phyloP scores from a whole-genome alignment of 2,888 invertebrate genomes.

The Hydropsyche betteni region DNA sequence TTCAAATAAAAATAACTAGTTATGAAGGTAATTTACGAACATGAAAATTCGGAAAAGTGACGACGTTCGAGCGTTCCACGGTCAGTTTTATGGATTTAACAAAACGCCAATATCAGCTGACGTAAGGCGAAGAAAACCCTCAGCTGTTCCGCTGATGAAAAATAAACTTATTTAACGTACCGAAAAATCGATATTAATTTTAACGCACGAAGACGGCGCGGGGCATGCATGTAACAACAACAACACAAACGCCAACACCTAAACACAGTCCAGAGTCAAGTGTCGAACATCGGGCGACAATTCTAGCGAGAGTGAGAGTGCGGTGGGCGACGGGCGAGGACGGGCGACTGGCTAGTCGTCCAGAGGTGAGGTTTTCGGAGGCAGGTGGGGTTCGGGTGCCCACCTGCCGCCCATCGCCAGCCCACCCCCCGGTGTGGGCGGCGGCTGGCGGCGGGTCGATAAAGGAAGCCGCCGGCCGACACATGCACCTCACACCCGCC shows the following conservation, averaged over 20 bases:
- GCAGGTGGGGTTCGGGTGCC: conserved; percentile 43
- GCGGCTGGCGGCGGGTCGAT: conserved; percentile 61
- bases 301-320: neutral
- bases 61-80: no score
- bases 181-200: no score
- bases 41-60: no score
- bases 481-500: conserved; percentile 46
- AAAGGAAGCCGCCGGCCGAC: conserved; percentile 56
- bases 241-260: neutral
- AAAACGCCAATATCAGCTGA: no score
- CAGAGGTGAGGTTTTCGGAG: neutral
- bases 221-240: neutral
- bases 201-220: neutral
- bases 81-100: no score
- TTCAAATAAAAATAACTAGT: no score
- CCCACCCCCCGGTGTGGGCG: conserved; percentile 48
- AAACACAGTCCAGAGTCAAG: neutral
- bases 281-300: conserved; percentile 14
- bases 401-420: conserved; percentile 39
- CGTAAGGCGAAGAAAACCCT: no score
- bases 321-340: conserved; percentile 4
- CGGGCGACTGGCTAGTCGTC: neutral
- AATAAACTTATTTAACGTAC: no score
- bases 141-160: no score
- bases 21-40: no score